Evolutionary conservation across 1,140 invertebrate genomes (phyloP), one percentile per base, ranked within the genome.

Genomic region (Episyrphus balteatus): DNA sequence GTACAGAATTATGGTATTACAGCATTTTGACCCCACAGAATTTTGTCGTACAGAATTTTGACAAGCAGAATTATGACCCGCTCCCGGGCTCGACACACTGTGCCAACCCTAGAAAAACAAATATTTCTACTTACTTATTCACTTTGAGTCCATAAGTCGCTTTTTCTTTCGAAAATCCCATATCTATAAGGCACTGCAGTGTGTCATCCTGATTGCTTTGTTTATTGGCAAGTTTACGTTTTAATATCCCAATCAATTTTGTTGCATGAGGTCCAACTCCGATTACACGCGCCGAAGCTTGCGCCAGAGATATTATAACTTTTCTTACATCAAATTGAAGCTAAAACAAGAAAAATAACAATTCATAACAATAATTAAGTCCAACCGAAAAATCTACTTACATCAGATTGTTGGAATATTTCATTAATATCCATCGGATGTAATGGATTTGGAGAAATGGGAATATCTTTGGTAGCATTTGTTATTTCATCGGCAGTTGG

Each of bases 261-360:
- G 57, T 55, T 1, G 62, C 66, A 58, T 52, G 68, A 1, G 66
- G 66, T 2, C 66, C 59, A 13, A 60, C 56, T 6, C 66, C 66
- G 41, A 68, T 58, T 1, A 68, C 50, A 2, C 55, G 53, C 2
- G 66, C 65, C 15, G 65, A 68, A 3, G 57, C 61, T 42, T 68
- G 61, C 5, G 66, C 66, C 44, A 68, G 17, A 0, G 61, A 65
- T 18, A 68, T 68, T 7, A 68, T 46, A 11, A 68, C 66, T 46
- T 68, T 67, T 10, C 66, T 54, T 11, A 68, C 63, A 57, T 68
- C 66, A 42, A 65, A 62, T 51, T 68, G 65, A 12, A 68, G 53
- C 64, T 67, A 33, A 0, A 43, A 54, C 13, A 12, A 17, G 26
- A 48, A 7, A 0, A 30, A 12, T 30, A 46, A 10, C 18, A 42